Evolutionary conservation across 2,888 invertebrate genomes (phyloP).

Genomic region (Zele albiditarsus): DNA sequence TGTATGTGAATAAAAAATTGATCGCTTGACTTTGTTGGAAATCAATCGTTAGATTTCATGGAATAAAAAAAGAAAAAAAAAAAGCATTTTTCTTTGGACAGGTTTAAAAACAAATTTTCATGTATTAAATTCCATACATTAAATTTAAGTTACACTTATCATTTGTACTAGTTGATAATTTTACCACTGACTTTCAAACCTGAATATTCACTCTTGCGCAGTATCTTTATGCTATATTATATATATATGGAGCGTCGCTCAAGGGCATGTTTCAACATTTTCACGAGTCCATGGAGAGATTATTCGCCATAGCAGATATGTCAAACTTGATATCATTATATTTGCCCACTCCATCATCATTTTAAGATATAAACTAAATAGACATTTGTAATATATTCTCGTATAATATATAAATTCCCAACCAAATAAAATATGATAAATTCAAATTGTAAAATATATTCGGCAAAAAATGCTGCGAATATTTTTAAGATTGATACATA

Average conservation of each 20-base stretch:
- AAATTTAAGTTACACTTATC: no score
- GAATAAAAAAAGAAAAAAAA: no score
- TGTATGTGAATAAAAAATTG: not conserved
- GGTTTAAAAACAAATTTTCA: no score
- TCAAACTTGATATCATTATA: slow-evolving; percentile 52
- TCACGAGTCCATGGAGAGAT: slow-evolving; percentile 43
- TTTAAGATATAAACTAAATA: slow-evolving; percentile 19
- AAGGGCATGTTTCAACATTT: slow-evolving; percentile 66
- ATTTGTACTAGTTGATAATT: not conserved
- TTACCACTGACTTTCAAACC: not conserved
- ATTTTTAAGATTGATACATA: not conserved
- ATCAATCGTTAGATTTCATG: not conserved
- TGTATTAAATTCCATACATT: no score
- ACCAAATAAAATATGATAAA: not conserved
- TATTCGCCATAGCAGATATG: slow-evolving; percentile 55
- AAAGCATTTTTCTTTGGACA: no score
- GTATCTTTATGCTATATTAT: slow-evolving; percentile 8
- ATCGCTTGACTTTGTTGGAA: not conserved
- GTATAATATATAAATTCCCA: not conserved
- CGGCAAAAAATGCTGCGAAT: slow-evolving; percentile 14
- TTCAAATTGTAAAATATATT: slow-evolving; percentile 10
- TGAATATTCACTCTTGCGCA: not conserved
- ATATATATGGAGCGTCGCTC: slow-evolving; percentile 60
- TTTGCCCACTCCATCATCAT: slow-evolving; percentile 35
- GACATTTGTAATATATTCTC: not conserved